Conservation (phyloP, 2,888 invertebrate genomes). For the Drosophila mercatorum region DNA sequence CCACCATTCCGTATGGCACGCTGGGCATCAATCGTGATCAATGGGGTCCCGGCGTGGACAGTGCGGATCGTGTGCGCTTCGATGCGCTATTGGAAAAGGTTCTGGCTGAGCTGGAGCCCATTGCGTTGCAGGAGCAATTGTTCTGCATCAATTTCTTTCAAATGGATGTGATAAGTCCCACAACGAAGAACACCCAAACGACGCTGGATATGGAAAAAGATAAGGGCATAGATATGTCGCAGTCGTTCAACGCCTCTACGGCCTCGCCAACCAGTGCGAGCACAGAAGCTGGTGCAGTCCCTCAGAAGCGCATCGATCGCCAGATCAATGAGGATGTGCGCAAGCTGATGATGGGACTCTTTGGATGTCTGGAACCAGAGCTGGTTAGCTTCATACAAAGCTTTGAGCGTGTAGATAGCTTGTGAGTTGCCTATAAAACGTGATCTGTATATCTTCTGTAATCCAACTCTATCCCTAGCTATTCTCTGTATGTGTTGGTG, state of each 20-base stretch:
- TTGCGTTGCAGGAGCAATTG: slow-evolving; percentile 97
- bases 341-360: slow-evolving; percentile 94
- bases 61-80: slow-evolving; percentile 86
- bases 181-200: slow-evolving; percentile 86
- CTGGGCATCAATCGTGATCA: slow-evolving; percentile 88
- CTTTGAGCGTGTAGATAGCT: slow-evolving; percentile 94
- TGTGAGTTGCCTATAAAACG: slow-evolving; percentile 87
- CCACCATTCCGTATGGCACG: slow-evolving; percentile 84
- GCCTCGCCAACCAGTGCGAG: slow-evolving; percentile 55
- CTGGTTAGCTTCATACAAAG: slow-evolving; percentile 93
- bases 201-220: slow-evolving; percentile 85
- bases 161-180: slow-evolving; percentile 88
- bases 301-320: slow-evolving; percentile 87
- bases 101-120: slow-evolving; percentile 94
- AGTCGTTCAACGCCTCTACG: slow-evolving; percentile 63
- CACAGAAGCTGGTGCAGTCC: slow-evolving; percentile 64
- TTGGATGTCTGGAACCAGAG: slow-evolving; percentile 94
- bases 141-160: slow-evolving; percentile 97
- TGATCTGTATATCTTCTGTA: background rate
- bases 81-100: slow-evolving; percentile 93
- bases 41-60: slow-evolving; percentile 88
- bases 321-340: slow-evolving; percentile 92
- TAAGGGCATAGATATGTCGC: slow-evolving; percentile 82
- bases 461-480: slow-evolving; percentile 86
- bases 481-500: slow-evolving; percentile 96